These are phyloP conservation scores for Mesochorus sp. DNA, from an alignment of 2,888 invertebrate species.

Conservation along the genomic window DNA sequence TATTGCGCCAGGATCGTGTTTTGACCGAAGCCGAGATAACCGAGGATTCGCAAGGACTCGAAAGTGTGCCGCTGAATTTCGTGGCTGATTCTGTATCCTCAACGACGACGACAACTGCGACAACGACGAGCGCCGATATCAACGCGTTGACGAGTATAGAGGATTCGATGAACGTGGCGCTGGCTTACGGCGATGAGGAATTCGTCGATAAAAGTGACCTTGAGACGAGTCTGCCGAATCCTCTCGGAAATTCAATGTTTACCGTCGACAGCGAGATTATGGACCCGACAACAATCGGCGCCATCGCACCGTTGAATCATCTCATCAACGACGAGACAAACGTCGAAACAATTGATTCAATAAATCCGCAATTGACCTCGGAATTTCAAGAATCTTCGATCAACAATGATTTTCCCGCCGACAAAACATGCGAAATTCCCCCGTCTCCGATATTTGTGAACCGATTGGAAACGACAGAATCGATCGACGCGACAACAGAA, in stretches of 20 bases:
- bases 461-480: conserved; percentile 1
- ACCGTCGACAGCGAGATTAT: conserved; percentile 29
- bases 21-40: conserved; percentile 47
- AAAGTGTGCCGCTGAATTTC: conserved; percentile 11
- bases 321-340: neutral
- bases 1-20: conserved; percentile 34
- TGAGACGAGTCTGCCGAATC: conserved; percentile 45
- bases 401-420: neutral
- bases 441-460: conserved; percentile 40
- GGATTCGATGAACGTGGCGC: neutral
- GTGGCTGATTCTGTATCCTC: neutral
- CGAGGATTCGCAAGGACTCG: conserved; percentile 16
- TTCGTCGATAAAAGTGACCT: conserved; percentile 26
- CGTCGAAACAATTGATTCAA: no score
- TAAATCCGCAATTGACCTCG: no score
- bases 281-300: conserved; percentile 7
- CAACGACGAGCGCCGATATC: neutral
- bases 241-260: conserved; percentile 23
- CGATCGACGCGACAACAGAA: neutral
- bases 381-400: conserved; percentile 1
- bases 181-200: conserved; percentile 25
- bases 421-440: neutral
- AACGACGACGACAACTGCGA: neutral
- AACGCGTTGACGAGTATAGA: conserved; percentile 16
- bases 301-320: neutral